Conservation (phyloP, 2,113 vertebrate genomes). For the Saccopteryx bilineata region DNA sequence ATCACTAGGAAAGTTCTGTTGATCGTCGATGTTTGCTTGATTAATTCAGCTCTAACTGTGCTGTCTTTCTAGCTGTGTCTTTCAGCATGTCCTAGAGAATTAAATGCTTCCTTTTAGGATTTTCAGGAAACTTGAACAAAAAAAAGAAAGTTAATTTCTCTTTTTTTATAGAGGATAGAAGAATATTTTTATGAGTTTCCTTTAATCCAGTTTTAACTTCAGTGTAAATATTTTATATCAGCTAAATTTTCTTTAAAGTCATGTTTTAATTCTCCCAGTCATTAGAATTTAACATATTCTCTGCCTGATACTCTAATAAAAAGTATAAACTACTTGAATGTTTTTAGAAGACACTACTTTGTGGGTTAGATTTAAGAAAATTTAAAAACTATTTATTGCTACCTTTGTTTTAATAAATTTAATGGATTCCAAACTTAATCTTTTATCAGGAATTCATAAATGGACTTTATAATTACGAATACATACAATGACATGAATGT, state of each 20-base stretch:
- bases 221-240: constrained; percentile 56
- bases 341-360: constrained; percentile 28
- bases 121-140: constrained; percentile 65
- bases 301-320: background rate
- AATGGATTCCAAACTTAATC: background rate
- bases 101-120: constrained; percentile 72
- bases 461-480: constrained; percentile 45
- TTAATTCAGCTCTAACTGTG: constrained; percentile 67
- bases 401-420: background rate
- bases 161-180: background rate
- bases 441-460: constrained; percentile 30
- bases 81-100: constrained; percentile 70
- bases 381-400: background rate
- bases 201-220: constrained; percentile 56
- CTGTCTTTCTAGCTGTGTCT: constrained; percentile 60
- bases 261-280: background rate
- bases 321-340: constrained; percentile 27
- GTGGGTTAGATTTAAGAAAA: background rate
- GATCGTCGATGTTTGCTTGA: constrained; percentile 71
- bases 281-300: constrained; percentile 26
- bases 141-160: constrained; percentile 45
- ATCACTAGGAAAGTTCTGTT: constrained; percentile 71
- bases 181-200: constrained; percentile 60
- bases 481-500: background rate
- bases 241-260: constrained; percentile 49